Conservation (phyloP, 2,888 invertebrate genomes). For the Panopea generosa region DNA sequence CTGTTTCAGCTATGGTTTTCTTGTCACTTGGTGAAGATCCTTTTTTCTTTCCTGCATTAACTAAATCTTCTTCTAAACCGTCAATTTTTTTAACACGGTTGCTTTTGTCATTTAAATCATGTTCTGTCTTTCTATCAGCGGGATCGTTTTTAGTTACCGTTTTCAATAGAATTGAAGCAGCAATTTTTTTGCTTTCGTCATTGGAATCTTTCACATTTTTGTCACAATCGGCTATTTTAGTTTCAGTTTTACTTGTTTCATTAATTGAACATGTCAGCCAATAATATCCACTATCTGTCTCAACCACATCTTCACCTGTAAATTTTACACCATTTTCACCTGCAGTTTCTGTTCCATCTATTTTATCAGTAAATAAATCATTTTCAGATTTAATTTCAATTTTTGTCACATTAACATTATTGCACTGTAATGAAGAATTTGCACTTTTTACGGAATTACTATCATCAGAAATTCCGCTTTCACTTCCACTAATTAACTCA, state of each 20-base stretch:
- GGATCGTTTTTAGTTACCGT: too few relatives aligned
- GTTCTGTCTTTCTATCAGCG: background rate
- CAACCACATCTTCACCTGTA: constrained; percentile 30
- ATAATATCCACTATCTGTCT: constrained; percentile 53
- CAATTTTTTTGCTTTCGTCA: background rate
- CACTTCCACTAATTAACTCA: constrained; percentile 26
- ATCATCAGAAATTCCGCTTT: background rate
- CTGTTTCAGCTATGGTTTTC: too few relatives aligned
- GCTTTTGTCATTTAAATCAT: background rate
- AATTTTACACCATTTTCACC: background rate
- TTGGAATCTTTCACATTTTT: background rate
- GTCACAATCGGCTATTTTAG: background rate
- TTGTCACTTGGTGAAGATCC: background rate
- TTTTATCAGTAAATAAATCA: background rate
- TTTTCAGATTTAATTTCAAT: background rate
- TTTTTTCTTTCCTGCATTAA: background rate
- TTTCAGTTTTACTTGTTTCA: constrained; percentile 4
- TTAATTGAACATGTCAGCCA: constrained; percentile 51
- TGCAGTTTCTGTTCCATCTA: background rate
- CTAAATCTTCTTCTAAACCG: too few relatives aligned
- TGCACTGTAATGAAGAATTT: too few relatives aligned
- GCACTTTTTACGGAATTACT: too few relatives aligned
- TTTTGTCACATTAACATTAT: background rate
- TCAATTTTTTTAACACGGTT: background rate
- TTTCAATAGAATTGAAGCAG: too few relatives aligned